A percentile compares a stretch with the other conserved stretches of the same genome.
These are phyloP conservation scores for Synanthedon formicaeformis DNA, from an alignment of 2,888 invertebrate species.

Conservation along the genomic window DNA sequence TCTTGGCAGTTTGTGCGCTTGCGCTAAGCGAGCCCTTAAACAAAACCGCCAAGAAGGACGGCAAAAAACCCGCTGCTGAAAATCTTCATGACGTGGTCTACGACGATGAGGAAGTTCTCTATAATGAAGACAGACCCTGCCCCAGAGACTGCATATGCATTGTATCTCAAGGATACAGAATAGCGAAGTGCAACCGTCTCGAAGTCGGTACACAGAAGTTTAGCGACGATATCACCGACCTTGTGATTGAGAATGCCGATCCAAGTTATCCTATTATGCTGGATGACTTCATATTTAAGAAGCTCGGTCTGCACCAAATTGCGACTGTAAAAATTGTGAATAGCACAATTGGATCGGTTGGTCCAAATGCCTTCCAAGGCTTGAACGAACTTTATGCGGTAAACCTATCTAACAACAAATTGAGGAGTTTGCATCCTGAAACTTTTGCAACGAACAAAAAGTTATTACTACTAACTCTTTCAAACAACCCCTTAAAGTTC, in stretches of 20 bases:
- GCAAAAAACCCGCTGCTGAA: conserved; percentile 34
- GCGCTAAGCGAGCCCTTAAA: conserved; percentile 45
- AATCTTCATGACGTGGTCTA: conserved; percentile 55
- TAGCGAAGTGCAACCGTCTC: conserved; percentile 76
- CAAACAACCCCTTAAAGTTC: conserved; percentile 74
- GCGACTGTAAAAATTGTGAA: conserved; percentile 77
- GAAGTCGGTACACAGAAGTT: conserved; percentile 76
- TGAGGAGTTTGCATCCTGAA: conserved; percentile 76
- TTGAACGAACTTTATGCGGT: conserved; percentile 76
- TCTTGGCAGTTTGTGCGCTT: conserved; percentile 59
- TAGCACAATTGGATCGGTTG: conserved; percentile 75
- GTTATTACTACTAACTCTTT: conserved; percentile 74
- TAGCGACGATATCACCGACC: conserved; percentile 74
- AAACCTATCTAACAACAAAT: conserved; percentile 76
- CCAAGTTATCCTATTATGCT: conserved; percentile 70
- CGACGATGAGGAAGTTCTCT: conserved; percentile 61
- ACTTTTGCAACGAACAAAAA: conserved; percentile 77
- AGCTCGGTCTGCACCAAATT: conserved; percentile 74
- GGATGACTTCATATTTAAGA: conserved; percentile 71
- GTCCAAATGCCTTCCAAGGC: conserved; percentile 77
- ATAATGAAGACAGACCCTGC: conserved; percentile 66
- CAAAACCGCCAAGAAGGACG: conserved; percentile 41
- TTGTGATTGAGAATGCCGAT: conserved; percentile 75
- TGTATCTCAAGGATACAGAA: conserved; percentile 71
- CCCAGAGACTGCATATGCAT: conserved; percentile 74